Evolutionary conservation across 1,140 invertebrate genomes (phyloP).

Genomic region (Anoplolepis gracilipes): DNA sequence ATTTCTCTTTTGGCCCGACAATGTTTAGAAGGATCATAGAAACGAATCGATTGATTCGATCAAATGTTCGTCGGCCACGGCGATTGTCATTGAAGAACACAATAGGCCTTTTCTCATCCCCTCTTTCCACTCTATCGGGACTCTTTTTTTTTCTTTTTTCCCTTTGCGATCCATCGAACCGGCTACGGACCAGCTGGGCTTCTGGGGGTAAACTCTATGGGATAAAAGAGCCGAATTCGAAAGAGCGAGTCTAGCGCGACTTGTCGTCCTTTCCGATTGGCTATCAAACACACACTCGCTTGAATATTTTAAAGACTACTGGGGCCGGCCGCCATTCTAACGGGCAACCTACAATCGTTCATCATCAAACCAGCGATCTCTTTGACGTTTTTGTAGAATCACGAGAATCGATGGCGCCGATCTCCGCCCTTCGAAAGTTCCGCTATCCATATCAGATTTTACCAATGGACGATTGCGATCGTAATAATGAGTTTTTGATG

Average conservation of each 20-base stretch:
- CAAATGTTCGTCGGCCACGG: conserved; percentile 80
- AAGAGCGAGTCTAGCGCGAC: conserved; percentile 59
- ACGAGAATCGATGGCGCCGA: conserved; percentile 45
- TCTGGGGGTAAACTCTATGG: conserved; percentile 11
- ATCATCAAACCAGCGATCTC: conserved; percentile 61
- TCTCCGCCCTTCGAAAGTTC: conserved; percentile 44
- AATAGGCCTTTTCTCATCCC: conserved; percentile 75
- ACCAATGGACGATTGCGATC: neutral
- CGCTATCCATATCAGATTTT: conserved; percentile 9
- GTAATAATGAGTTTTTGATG: conserved; percentile 17
- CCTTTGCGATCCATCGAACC: conserved; percentile 27
- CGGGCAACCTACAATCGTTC: conserved; percentile 52
- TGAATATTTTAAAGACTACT: conserved; percentile 72
- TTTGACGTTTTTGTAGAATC: conserved; percentile 62
- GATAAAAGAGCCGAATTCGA: conserved; percentile 51
- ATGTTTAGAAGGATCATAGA: conserved; percentile 79
- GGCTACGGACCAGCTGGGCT: conserved; percentile 31
- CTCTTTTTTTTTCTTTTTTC: conserved; percentile 52
- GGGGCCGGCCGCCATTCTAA: conserved; percentile 35
- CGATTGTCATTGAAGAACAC: conserved; percentile 83
- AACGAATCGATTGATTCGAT: conserved; percentile 83
- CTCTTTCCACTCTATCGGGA: neutral
- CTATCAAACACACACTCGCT: conserved; percentile 75
- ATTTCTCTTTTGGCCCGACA: conserved; percentile 44
- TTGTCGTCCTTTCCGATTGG: conserved; percentile 61